phyloP scores from a whole-genome alignment of 2,797 vertebrate genomes.

The Ceyx erithaca region DNA sequence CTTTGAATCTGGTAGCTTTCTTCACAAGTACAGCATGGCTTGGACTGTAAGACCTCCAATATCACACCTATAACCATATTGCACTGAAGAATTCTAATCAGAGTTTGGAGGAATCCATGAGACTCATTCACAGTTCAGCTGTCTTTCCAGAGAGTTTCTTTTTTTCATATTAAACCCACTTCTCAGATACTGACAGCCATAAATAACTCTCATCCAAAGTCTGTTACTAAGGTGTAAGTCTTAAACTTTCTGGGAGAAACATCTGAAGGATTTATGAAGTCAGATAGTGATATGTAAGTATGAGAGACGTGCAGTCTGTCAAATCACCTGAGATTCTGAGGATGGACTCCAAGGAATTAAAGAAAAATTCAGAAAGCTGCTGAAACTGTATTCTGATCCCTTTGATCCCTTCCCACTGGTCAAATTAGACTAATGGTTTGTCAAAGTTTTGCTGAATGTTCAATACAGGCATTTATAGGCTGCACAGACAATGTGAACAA shows the following conservation, averaged over 20 bases:
- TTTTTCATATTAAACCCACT: not conserved
- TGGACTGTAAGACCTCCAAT: not conserved
- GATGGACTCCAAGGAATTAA: not conserved
- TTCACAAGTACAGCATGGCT: not conserved
- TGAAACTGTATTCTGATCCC: not conserved
- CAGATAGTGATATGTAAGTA: not conserved
- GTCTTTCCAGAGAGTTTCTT: not conserved
- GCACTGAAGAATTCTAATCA: not conserved
- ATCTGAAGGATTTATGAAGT: slow-evolving; percentile 28
- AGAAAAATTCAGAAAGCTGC: slow-evolving; percentile 15
- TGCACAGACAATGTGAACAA: slow-evolving; percentile 10
- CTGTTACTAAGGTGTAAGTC: not conserved
- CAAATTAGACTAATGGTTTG: slow-evolving; percentile 30
- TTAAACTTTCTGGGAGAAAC: not conserved
- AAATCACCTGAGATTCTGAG: slow-evolving; percentile 12
- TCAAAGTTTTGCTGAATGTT: slow-evolving; percentile 31
- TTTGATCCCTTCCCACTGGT: not conserved
- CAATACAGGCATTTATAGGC: not conserved
- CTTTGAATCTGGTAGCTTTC: not conserved
- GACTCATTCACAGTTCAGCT: not conserved
- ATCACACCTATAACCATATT: not conserved
- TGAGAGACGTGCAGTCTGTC: not conserved
- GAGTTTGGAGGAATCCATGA: not conserved
- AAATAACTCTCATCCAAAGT: not conserved
- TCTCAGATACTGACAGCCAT: not conserved